Base-by-base conservation (phyloP, 2,888 invertebrate species). In the Platycnemis pennipes region DNA sequence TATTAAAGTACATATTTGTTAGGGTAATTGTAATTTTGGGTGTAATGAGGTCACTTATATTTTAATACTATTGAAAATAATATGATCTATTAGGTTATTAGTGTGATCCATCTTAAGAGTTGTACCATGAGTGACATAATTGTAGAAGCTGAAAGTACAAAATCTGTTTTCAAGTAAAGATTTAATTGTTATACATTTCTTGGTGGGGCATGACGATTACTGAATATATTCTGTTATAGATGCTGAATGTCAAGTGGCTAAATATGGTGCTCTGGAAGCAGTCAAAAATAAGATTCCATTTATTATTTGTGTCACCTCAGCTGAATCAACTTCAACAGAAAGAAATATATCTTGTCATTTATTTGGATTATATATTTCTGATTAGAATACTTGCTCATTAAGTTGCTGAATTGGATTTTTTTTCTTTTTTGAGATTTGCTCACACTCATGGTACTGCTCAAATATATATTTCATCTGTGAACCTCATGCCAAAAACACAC, bases 11-110 rank as follows among this genome's bases (percentile, higher is more conserved):
- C 22, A 63, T 77, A 37, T 69, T 31, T 77, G 77, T 31, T 77
- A 37, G 77, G 31, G 77, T 63, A 37, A 77, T 77, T 77, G 77
- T 77, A 37, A 37, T 37, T 77, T 37, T 77, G 77, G 77, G 37
- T 77, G 77, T 77, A 77, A 77, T 77, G 77, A 77, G 8, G 69
- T 77, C 77, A 77, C 37, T 77, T 77, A 77, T 77, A 69, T 77
- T 77, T 77, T 77, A 77, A 77, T 77, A 77, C 37, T 16, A 31
- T 77, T 37, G 31, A 77, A 13, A 77, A 77, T 63, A 26, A n/a
- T 63, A 63, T 63, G 63, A 77, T 77, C 77, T 16, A 77, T 77
- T 77, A 16, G 77, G 13, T 16, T 26, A 77, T 37, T 7, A 63
- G 31, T 77, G 77, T 77, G 77, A 77, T 37, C 77, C 11, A 13